Percentiles rank a stretch among this genome's conserved stretches.
phyloP scores from a whole-genome alignment of 2,888 invertebrate species.

The Sepioteuthis lessoniana region DNA sequence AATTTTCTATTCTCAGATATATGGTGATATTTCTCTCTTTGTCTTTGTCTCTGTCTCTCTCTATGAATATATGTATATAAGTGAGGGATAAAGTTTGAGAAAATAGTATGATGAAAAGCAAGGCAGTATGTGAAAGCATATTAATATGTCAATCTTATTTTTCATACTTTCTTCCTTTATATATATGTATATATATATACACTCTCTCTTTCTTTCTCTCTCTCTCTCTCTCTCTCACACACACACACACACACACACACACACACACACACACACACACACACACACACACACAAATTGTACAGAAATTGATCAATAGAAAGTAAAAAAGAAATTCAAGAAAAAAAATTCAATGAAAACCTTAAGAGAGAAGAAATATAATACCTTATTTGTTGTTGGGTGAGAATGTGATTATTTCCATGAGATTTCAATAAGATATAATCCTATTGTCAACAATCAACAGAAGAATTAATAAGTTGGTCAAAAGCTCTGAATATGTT shows the following conservation, averaged over 20 bases:
- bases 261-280: background rate
- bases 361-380: background rate
- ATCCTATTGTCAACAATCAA: background rate
- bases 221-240: no score
- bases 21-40: no score
- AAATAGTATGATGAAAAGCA: background rate
- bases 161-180: background rate
- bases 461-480: background rate
- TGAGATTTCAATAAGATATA: conserved; percentile 14
- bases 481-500: background rate
- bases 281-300: background rate
- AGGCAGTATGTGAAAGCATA: background rate
- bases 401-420: background rate
- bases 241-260: background rate
- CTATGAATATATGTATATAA: no score
- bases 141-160: background rate
- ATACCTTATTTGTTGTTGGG: background rate
- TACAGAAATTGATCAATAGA: background rate
- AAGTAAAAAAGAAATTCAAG: background rate
- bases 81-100: no score
- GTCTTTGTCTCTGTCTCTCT: no score
- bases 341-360: background rate
- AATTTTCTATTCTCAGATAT: no score
- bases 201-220: no score
- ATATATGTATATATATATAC: no score